Evolutionary conservation across 2,113 vertebrate genomes (phyloP).

Genomic region (Austrofundulus limnaeus): DNA sequence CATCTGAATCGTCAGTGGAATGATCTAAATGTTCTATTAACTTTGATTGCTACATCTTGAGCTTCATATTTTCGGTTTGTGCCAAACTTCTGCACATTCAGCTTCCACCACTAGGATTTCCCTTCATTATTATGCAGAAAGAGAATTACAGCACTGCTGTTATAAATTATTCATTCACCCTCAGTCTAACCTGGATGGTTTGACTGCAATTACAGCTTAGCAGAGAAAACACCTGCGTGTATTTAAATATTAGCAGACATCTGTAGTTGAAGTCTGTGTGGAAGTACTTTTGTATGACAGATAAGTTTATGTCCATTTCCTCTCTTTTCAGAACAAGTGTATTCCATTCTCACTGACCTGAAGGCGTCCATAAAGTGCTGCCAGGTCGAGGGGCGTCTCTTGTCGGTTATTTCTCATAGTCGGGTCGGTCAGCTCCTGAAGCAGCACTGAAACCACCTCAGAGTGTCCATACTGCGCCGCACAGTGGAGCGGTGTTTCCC

Average conservation of each 20-base stretch:
- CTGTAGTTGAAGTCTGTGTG: neutral
- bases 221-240: slow-evolving; percentile 35
- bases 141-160: slow-evolving; percentile 37
- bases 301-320: too few species aligned
- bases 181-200: slow-evolving; percentile 51
- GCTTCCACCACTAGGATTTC: slow-evolving; percentile 61
- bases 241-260: slow-evolving; percentile 20
- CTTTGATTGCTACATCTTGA: slow-evolving; percentile 45
- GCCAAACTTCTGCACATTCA: slow-evolving; percentile 36
- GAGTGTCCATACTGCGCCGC: slow-evolving; percentile 96
- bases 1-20: too few species aligned
- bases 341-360: slow-evolving; percentile 59
- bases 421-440: slow-evolving; percentile 93
- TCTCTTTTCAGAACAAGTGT: too few species aligned
- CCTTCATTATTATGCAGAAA: slow-evolving; percentile 61
- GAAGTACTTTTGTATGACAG: too few species aligned
- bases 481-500: slow-evolving; percentile 93
- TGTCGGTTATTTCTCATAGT: slow-evolving; percentile 92
- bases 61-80: too few species aligned
- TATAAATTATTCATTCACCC: slow-evolving; percentile 68
- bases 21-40: too few species aligned
- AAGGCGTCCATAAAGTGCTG: slow-evolving; percentile 91
- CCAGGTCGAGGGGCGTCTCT: slow-evolving; percentile 93
- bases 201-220: slow-evolving; percentile 55
- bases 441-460: slow-evolving; percentile 90